Conservation (phyloP, 1,140 invertebrate species). For the Mamestra configurata region DNA sequence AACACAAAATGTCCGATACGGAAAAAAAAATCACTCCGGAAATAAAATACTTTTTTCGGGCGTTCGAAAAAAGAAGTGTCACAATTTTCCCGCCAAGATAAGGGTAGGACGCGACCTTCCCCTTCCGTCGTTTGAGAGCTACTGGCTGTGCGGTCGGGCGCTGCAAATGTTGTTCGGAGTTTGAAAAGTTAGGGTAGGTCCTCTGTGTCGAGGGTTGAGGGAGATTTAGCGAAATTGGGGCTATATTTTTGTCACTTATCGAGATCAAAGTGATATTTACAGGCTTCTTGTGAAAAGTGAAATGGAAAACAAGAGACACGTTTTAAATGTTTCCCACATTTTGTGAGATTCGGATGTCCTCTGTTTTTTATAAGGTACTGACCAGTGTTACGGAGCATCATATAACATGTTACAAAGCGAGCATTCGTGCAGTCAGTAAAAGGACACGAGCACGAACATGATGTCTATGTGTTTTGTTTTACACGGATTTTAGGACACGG, state of each 20-base stretch:
- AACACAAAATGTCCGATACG: constrained; percentile 19
- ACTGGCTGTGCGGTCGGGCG: constrained; percentile 57
- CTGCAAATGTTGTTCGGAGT: constrained; percentile 65
- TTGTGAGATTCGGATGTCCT: too few relatives aligned
- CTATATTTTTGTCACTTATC: constrained; percentile 11
- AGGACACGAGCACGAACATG: too few relatives aligned
- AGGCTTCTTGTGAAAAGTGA: not conserved
- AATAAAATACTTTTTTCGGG: constrained; percentile 24
- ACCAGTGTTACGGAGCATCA: too few relatives aligned
- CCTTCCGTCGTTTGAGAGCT: constrained; percentile 50
- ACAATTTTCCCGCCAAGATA: constrained; percentile 57
- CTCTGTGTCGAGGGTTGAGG: constrained; percentile 36
- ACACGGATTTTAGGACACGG: too few relatives aligned
- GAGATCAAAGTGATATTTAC: constrained; percentile 3
- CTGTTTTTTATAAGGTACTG: too few relatives aligned
- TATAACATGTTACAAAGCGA: too few relatives aligned
- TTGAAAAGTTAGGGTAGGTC: constrained; percentile 57
- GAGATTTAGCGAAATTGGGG: constrained; percentile 3
- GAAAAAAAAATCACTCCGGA: constrained; percentile 40
- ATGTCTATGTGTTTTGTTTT: too few relatives aligned
- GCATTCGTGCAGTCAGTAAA: too few relatives aligned
- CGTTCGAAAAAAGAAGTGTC: constrained; percentile 49
- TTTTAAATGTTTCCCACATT: not conserved
- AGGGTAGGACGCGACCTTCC: constrained; percentile 51
- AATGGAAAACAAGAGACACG: not conserved